Evolutionary conservation across 2,113 vertebrate genomes (phyloP).

Genomic region (Cacatua alba): DNA sequence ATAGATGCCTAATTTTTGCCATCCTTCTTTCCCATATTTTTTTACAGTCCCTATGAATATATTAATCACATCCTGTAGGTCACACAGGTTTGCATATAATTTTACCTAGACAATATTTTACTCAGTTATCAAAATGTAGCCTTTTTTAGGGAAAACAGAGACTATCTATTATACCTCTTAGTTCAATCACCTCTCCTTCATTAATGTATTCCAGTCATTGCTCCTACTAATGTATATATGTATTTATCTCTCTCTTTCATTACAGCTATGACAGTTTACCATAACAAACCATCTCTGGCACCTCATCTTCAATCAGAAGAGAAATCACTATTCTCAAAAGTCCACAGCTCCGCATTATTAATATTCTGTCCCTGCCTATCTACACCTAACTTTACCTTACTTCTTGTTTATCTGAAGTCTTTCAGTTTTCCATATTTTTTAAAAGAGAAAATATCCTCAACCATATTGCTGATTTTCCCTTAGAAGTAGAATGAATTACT

Average conservation of each 20-base stretch:
- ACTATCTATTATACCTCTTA: background rate
- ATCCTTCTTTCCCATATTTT: background rate
- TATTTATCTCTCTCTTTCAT: conserved; percentile 6
- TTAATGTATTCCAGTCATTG: background rate
- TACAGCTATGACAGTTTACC: background rate
- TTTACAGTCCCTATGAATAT: background rate
- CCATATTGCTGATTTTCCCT: background rate
- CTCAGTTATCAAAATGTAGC: background rate
- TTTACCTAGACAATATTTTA: background rate
- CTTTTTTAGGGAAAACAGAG: background rate
- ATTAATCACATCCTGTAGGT: background rate
- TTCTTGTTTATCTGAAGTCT: background rate
- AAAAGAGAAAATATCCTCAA: background rate
- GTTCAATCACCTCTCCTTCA: background rate
- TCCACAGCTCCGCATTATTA: background rate
- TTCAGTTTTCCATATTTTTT: background rate
- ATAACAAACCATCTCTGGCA: conserved; percentile 24
- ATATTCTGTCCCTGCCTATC: background rate
- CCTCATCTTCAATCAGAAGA: conserved; percentile 17
- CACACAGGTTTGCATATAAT: background rate
- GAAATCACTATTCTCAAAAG: background rate
- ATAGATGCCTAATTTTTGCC: background rate
- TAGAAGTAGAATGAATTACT: background rate
- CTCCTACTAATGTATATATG: background rate
- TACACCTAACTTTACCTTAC: background rate